Conservation (phyloP, 2,797 vertebrate species). For the Leuciscus waleckii region DNA sequence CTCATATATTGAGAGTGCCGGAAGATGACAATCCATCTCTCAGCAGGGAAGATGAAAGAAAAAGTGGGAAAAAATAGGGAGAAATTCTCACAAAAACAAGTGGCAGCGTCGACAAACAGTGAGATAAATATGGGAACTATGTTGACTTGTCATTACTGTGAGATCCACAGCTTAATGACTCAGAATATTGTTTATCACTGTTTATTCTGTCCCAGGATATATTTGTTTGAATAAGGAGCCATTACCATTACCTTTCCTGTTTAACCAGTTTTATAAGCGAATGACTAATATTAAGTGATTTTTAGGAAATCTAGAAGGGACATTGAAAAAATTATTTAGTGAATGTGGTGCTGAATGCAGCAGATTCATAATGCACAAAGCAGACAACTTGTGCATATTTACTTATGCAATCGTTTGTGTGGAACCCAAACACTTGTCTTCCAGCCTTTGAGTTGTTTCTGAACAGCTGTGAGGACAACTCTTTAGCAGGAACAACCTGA, state of each 20-base stretch:
- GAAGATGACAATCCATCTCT: constrained; percentile 35
- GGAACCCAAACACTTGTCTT: neutral
- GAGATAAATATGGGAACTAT: constrained; percentile 10
- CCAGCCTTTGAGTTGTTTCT: neutral
- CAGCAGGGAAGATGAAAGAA: constrained; percentile 8
- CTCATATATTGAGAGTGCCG: constrained; percentile 20
- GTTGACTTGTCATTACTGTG: neutral
- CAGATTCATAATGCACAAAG: no score
- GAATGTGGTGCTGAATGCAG: neutral
- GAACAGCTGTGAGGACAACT: neutral
- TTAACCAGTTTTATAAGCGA: neutral
- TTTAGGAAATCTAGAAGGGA: no score
- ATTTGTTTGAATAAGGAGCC: neutral
- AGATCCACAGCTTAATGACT: constrained; percentile 27
- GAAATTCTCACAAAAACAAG: constrained; percentile 12
- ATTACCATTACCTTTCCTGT: neutral
- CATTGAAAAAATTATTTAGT: neutral
- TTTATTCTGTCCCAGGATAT: neutral
- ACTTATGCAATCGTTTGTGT: neutral
- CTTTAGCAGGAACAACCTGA: constrained; percentile 34
- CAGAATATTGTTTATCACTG: constrained; percentile 1
- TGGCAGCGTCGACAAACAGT: neutral
- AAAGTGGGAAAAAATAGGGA: neutral
- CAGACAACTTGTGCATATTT: neutral
- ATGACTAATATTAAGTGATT: neutral